Conservation (phyloP, 2,888 invertebrate species). For the Eupithecia pulchellata region DNA sequence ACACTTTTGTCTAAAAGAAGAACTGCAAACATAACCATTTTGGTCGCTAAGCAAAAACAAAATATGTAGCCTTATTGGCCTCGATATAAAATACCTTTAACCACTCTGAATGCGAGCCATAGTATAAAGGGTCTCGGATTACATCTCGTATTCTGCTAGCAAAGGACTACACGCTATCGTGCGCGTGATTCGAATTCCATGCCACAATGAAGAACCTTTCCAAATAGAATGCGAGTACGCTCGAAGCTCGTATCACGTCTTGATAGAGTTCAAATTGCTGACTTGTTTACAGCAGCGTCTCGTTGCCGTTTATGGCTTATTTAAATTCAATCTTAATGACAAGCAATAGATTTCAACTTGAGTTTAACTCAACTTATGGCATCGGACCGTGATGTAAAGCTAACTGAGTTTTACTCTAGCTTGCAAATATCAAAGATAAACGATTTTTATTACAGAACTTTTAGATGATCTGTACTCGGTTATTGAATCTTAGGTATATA, state of each 20-base stretch:
- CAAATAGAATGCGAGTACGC: conserved; percentile 51
- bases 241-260: conserved; percentile 49
- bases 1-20: background rate
- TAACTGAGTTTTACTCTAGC: background rate
- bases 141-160: conserved; percentile 67
- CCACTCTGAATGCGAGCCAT: conserved; percentile 72
- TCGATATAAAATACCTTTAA: conserved; percentile 54
- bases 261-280: conserved; percentile 46
- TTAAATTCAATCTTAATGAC: background rate
- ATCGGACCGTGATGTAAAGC: background rate
- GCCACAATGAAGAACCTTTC: conserved; percentile 43
- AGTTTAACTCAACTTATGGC: background rate
- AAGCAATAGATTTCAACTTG: background rate
- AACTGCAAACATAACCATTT: background rate
- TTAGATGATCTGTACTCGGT: too few species aligned
- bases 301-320: background rate
- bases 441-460: too few species aligned
- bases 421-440: background rate
- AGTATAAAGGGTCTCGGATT: conserved; percentile 65
- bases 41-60: conserved; percentile 12
- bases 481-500: too few species aligned
- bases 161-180: conserved; percentile 65
- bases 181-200: conserved; percentile 74
- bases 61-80: conserved; percentile 48
- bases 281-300: background rate